Evolutionary conservation across 2,797 vertebrate species (phyloP), one percentile per base, ranked within the genome.

Genomic region (Distichodus sexfasciatus): DNA sequence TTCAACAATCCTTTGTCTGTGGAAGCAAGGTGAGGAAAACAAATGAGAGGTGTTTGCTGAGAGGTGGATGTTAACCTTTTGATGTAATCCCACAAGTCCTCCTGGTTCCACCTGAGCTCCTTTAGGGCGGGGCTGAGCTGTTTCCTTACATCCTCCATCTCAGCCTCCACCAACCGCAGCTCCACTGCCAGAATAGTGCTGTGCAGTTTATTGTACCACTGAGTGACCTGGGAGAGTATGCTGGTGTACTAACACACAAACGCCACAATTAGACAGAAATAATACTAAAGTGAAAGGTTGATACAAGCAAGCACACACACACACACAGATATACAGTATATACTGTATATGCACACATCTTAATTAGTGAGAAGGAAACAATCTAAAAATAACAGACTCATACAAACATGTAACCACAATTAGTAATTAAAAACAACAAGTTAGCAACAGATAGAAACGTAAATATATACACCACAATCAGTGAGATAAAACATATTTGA

Each of bases 151-250:
- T 66, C 71, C 31, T 85, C 73, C 62, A 89, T 83, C 67, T 92
- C 86, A 2, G 82, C 73, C 62, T 82, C 83, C 17, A 87, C 75
- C 64, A 90, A 64, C 51, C 81, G 81, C 65, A 74, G 48, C 80
- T 92, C 90, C 29, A 90, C 91, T 24, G 86, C 70, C 43, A 92
- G 81, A 61, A 91, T 71, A 4, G 84, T 91, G 66, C 85, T 88
- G 72, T 82, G 69, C 48, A 93, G 81, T 47, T 86, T 85, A 81
- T 91, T 90, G 79, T 89, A 91, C 84, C 87, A 87, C 17, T 91
- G 86, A 67, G 81, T 81, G 79, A 92, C 82, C 82, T 87, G 77
- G 66, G 80, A 83, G 78, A 91, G 82, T 15, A 85, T 90, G 74
- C 81, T 87, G 64, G 82, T 83, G 79, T 83, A 87, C 87, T 89